Conservation (phyloP, 2,797 vertebrate species). For the Fistularia tabacaria region DNA sequence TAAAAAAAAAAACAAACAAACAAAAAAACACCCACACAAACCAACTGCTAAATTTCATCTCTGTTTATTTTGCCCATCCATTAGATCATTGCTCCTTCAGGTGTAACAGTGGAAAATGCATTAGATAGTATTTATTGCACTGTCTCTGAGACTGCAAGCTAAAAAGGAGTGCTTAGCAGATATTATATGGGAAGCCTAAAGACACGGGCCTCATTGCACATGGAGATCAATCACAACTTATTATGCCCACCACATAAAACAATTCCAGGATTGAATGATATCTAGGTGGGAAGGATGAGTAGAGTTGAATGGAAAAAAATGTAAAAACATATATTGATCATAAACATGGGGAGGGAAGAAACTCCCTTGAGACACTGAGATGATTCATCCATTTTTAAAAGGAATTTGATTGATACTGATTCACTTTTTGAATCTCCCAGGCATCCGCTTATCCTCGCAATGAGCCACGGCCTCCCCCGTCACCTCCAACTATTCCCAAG, state of each 20-base stretch:
- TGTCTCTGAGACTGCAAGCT: conserved; percentile 38
- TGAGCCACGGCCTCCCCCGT: no score
- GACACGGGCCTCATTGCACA: conserved; percentile 16
- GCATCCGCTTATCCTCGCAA: no score
- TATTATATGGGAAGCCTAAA: conserved; percentile 45
- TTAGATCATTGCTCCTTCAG: conserved; percentile 42
- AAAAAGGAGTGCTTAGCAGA: conserved; percentile 49
- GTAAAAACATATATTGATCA: no score
- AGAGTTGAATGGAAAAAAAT: conserved; percentile 1
- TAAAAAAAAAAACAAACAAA: conserved; percentile 5
- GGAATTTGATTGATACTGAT: no score
- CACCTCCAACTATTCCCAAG: no score
- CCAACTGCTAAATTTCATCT: conserved; percentile 14
- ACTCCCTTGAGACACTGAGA: no score
- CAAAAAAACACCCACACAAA: background rate
- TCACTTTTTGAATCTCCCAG: no score
- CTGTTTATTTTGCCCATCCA: conserved; percentile 30
- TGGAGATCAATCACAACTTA: conserved; percentile 59
- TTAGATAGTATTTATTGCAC: conserved; percentile 46
- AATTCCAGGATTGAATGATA: conserved; percentile 56
- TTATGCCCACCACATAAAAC: conserved; percentile 67
- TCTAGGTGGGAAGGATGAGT: conserved; percentile 24
- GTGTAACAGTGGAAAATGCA: conserved; percentile 37
- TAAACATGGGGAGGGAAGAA: no score
- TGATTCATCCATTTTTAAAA: no score